Evolutionary conservation across 2,797 vertebrate species (phyloP), one percentile per base, ranked within the genome.

Genomic region (Chrysocyon brachyurus): DNA sequence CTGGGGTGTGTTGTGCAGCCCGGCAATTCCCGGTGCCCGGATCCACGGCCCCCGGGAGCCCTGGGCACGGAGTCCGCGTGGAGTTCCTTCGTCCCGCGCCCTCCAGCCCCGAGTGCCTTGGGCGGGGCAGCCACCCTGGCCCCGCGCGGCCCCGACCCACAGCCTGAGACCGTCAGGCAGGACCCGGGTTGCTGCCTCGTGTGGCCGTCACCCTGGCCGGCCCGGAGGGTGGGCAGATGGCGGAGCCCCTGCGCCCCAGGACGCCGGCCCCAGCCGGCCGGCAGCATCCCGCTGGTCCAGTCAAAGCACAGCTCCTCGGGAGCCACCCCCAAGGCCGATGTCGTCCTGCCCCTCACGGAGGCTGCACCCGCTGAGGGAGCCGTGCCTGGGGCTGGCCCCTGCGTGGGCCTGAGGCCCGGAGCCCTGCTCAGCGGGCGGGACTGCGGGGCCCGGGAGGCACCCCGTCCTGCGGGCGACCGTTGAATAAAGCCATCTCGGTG

Each of bases 241-340:
- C n/a, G 79, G 70, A 78, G 52, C 33, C 56, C 52, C 40, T 4
- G 10, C 12, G 24, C 33, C 33, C 22, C 0, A 19, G 64, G 72
- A 73, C 28, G 6, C 5, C 33, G 21, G 54, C 66, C 33, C 6
- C 0, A 1, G 54, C 12, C 19, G 6, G 16, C 1, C 12, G 49
- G 57, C 17, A 1, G 7, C 40, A 1, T 49, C 66, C 16, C 36
- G 40, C 75, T 24, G 16, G 64, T 77, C 36, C 68, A n/a, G 24
- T 75, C 54, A 31, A 81, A 90, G 91, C 91, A 64, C 91, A 96
- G 68, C 28, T 36, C 26, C 52, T n/a, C 4, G 1, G 75, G 66
- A 17, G 7, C 46, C 26, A 11, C 26, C 40, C 17, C 2, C 1
- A 12, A 16, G 16, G 73, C 36, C 9, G 19, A 1, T 5, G 4